phyloP scores from a whole-genome alignment of 2,113 vertebrate genomes.

The Camelus bactrianus region DNA sequence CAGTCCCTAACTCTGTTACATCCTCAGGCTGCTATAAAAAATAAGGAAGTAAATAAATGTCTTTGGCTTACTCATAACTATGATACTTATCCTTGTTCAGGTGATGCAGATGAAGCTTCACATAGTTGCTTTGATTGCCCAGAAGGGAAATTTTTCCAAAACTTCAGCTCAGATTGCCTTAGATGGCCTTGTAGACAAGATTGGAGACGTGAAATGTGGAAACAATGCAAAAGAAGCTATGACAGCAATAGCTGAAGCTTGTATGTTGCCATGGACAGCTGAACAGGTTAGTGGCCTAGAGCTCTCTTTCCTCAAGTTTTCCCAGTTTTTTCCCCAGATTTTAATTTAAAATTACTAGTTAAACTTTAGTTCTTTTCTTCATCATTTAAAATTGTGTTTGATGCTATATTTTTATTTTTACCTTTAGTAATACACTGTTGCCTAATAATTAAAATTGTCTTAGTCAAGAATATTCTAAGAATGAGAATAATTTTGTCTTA shows the following conservation, averaged over 20 bases:
- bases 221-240: slow-evolving; percentile 96
- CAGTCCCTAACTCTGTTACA: neutral
- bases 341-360: neutral
- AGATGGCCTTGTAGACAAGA: slow-evolving; percentile 97
- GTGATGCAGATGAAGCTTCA: slow-evolving; percentile 99
- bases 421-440: slow-evolving; percentile 32
- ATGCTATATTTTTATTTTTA: slow-evolving; percentile 44
- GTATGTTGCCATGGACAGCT: slow-evolving; percentile 96
- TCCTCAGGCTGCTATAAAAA: slow-evolving; percentile 1
- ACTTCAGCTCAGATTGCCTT: slow-evolving; percentile 95
- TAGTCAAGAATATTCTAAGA: neutral
- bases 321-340: neutral
- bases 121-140: slow-evolving; percentile 94
- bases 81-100: slow-evolving; percentile 82
- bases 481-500: slow-evolving; percentile 33
- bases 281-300: slow-evolving; percentile 92
- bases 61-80: neutral
- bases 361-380: slow-evolving; percentile 8
- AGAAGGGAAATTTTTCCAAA: slow-evolving; percentile 97
- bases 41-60: neutral
- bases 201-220: slow-evolving; percentile 98
- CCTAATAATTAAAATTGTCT: slow-evolving; percentile 40
- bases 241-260: slow-evolving; percentile 95
- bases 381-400: neutral
- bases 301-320: neutral